Percentiles rank a stretch among this genome's conserved stretches.
phyloP scores from a whole-genome alignment of 2,888 invertebrate genomes.

The Pyrrhopygopsis socrates region DNA sequence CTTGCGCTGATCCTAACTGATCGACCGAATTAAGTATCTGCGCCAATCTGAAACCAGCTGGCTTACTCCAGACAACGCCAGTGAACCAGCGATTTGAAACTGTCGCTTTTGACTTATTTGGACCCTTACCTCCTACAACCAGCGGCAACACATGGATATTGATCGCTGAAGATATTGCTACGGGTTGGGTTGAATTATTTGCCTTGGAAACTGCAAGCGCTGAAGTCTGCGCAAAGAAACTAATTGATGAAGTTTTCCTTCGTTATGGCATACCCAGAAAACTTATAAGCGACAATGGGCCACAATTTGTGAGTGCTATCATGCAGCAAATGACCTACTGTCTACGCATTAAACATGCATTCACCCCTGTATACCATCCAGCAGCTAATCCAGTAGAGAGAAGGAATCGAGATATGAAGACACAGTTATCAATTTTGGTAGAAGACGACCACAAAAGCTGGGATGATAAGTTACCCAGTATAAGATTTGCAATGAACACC shows the following conservation, averaged over 20 bases:
- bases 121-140: slow-evolving; percentile 71
- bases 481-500: background rate
- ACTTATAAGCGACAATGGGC: background rate
- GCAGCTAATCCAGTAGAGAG: background rate
- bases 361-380: background rate
- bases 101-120: slow-evolving; percentile 81
- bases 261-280: background rate
- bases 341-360: slow-evolving; percentile 15
- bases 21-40: slow-evolving; percentile 28
- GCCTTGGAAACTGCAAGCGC: slow-evolving; percentile 65
- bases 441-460: background rate
- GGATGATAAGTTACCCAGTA: background rate
- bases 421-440: background rate
- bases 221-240: slow-evolving; percentile 45
- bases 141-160: slow-evolving; percentile 45
- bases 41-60: slow-evolving; percentile 24
- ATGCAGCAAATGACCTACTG: background rate
- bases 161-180: slow-evolving; percentile 79
- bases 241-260: slow-evolving; percentile 47
- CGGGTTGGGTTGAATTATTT: slow-evolving; percentile 78
- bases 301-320: background rate
- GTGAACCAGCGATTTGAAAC: slow-evolving; percentile 55
- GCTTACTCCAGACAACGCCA: slow-evolving; percentile 52
- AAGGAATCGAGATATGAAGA: background rate
- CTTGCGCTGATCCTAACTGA: too few species aligned